These are phyloP conservation scores for Sciurus niger DNA, from an alignment of 2,113 vertebrate genomes.

Conservation along the genomic window DNA sequence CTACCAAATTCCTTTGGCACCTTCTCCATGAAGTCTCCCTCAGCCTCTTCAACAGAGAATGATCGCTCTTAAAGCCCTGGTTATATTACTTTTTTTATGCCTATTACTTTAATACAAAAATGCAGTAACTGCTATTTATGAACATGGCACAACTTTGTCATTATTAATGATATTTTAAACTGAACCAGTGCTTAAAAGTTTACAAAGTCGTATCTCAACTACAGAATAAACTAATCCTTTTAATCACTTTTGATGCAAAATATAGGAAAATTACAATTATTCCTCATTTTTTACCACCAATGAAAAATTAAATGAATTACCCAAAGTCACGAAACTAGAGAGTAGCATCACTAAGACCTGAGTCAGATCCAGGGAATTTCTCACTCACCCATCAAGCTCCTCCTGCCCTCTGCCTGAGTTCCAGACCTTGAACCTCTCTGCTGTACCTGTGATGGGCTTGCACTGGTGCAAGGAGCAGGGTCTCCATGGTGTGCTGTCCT, in stretches of 20 bases:
- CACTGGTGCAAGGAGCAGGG: background rate
- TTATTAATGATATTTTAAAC: background rate
- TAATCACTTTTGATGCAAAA: background rate
- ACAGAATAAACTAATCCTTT: background rate
- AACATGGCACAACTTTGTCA: background rate
- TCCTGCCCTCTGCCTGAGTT: background rate
- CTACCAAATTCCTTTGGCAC: background rate
- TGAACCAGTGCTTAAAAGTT: conserved; percentile 20
- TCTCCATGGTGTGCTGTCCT: too few relatives aligned
- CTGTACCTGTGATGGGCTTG: background rate
- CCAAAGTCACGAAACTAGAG: background rate
- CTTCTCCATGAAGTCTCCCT: background rate
- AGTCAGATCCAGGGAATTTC: background rate
- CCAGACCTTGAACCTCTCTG: background rate
- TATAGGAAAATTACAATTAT: background rate
- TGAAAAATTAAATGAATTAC: conserved; percentile 31
- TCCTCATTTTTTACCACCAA: background rate
- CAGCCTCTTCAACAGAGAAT: background rate
- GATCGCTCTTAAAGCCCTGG: background rate
- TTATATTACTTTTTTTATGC: background rate
- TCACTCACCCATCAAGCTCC: background rate
- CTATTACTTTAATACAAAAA: conserved; percentile 15
- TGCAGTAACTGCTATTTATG: background rate
- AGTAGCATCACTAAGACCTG: background rate
- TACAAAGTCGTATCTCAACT: background rate